These are phyloP conservation scores for Diloba caeruleocephala DNA, from an alignment of 2,888 invertebrate genomes.

Conservation along the genomic window DNA sequence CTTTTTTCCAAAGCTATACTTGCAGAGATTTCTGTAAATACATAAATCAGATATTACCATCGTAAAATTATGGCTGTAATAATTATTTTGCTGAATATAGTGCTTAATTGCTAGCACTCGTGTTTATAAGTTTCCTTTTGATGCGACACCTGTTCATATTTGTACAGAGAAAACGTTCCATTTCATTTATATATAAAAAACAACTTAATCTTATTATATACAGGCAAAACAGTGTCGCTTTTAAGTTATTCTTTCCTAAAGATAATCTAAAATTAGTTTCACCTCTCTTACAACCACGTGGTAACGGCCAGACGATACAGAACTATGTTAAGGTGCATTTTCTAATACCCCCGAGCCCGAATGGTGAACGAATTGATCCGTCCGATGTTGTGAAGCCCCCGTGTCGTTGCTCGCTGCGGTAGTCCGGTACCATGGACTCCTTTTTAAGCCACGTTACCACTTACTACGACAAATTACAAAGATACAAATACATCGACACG, in stretches of 20 bases:
- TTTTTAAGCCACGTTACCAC: conserved; percentile 24
- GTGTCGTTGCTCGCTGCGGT: conserved; percentile 70
- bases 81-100: conserved; percentile 45
- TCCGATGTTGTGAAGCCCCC: conserved; percentile 81
- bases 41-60: conserved; percentile 16
- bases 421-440: conserved; percentile 56
- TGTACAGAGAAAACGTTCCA: conserved; percentile 26
- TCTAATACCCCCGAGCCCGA: conserved; percentile 61
- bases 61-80: conserved; percentile 13
- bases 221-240: conserved; percentile 22
- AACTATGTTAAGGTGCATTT: conserved; percentile 53
- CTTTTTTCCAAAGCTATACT: conserved; percentile 24
- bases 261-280: conserved; percentile 30
- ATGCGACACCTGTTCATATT: conserved; percentile 27
- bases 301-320: conserved; percentile 29
- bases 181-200: conserved; percentile 21
- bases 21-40: conserved; percentile 49
- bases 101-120: conserved; percentile 32
- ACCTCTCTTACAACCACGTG: conserved; percentile 30
- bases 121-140: conserved; percentile 31
- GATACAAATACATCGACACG: conserved; percentile 17
- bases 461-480: conserved; percentile 31
- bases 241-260: conserved; percentile 29
- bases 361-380: conserved; percentile 83
- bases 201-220: conserved; percentile 14